Evolutionary conservation across 2,113 vertebrate genomes (phyloP).

Genomic region (Bos indicus): DNA sequence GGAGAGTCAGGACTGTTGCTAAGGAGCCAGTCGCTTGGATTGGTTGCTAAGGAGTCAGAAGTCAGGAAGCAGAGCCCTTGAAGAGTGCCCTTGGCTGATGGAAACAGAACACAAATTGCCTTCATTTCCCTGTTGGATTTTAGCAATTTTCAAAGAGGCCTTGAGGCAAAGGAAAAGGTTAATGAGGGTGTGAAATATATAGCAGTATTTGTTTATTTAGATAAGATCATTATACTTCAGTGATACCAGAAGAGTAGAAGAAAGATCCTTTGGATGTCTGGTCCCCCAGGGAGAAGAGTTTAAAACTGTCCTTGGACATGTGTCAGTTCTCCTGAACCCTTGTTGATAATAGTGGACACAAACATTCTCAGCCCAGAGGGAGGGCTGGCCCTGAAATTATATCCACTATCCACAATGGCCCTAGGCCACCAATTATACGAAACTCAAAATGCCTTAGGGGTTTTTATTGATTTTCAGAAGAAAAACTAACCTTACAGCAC

Average conservation of each 20-base stretch:
- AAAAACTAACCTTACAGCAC: background rate
- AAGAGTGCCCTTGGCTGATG: background rate
- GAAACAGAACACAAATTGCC: background rate
- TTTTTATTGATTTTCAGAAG: background rate
- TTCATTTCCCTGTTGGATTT: slow-evolving; percentile 43
- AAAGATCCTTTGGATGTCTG: background rate
- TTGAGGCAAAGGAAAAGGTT: background rate
- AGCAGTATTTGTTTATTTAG: slow-evolving; percentile 8
- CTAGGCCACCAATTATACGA: background rate
- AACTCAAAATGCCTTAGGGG: background rate
- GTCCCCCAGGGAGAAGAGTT: background rate
- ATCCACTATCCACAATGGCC: background rate
- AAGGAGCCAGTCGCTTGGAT: background rate
- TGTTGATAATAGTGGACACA: background rate
- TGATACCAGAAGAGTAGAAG: background rate
- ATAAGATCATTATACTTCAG: background rate
- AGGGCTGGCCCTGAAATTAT: background rate
- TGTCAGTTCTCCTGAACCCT: background rate
- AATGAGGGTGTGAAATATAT: background rate
- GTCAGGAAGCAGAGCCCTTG: background rate
- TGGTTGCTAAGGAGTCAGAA: background rate
- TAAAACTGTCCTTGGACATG: background rate
- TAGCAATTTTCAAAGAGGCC: slow-evolving; percentile 27
- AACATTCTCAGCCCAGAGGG: background rate
- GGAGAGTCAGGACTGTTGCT: background rate